phyloP scores from a whole-genome alignment of 2,113 vertebrate genomes.

The Bos indicus region DNA sequence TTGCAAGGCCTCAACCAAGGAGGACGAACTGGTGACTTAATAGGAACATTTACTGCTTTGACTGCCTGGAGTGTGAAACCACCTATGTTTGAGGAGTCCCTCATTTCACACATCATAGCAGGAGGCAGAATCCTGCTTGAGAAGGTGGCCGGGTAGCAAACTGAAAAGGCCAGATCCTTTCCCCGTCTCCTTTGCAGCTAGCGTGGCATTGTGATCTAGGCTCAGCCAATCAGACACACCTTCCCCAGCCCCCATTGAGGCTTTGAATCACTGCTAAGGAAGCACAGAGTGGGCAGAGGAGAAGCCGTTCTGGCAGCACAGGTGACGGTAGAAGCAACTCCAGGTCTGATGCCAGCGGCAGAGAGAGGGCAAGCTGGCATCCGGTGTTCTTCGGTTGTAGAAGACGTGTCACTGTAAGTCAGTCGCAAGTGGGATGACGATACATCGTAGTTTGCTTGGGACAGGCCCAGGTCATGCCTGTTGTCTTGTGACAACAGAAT shows the following conservation, averaged over 20 bases:
- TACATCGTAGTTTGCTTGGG: neutral
- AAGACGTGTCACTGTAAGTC: neutral
- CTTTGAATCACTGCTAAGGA: neutral
- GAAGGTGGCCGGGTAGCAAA: neutral
- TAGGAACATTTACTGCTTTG: neutral
- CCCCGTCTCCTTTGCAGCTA: neutral
- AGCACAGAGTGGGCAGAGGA: too few relatives aligned
- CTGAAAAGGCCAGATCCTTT: neutral
- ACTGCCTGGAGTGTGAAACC: neutral
- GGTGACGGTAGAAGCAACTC: neutral
- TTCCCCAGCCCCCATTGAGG: neutral
- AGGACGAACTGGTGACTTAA: neutral
- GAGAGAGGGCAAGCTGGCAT: neutral
- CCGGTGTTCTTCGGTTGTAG: neutral
- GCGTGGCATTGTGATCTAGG: rapidly evolving
- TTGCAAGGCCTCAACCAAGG: neutral
- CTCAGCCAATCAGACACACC: neutral
- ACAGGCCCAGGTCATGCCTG: neutral
- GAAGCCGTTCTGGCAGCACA: neutral
- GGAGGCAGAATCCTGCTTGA: neutral
- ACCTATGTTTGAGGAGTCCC: neutral
- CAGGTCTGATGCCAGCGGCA: neutral
- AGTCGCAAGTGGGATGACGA: neutral
- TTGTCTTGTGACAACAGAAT: neutral
- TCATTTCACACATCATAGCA: neutral